Base-by-base conservation (phyloP, 2,797 vertebrate genomes). In the Leptatherina wallacei region DNA sequence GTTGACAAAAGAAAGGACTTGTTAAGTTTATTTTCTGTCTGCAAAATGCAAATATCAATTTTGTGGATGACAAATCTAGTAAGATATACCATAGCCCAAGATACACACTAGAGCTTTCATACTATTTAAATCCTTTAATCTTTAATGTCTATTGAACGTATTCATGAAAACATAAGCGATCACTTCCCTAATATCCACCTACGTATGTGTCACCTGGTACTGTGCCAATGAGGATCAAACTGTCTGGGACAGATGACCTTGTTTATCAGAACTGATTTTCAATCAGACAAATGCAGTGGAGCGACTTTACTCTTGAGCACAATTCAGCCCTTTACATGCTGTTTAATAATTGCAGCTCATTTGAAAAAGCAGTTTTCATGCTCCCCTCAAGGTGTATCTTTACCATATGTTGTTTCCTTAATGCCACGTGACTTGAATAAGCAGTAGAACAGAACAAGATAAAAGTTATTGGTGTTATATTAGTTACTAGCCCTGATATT, bases 211-310 rank as follows among this genome's bases (percentile, higher is more conserved):
- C 80, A 85, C 78, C 75, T 78, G 55, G 20, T 51, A 71, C 69
- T 5, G n/a, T n/a, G 79, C 80, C 71, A 74, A 81, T 13, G 69
- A 78, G 79, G 72, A 88, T 88, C 87, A 86, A 72, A 85, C 69
- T 74, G 86, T 84, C 83, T 88, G 59, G 63, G 82, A 63, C 75
- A 86, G 84, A 92, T 87, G 90, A 81, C 71, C 3, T 72, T 89
- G 88, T 85, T 91, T 88, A 91, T 89, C 83, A 91, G 85, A 84
- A 88, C 82, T 86, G 87, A 90, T 89, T 92, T 87, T 84, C 82
- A 91, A 90, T 91, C 87, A 91, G 82, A 70, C 79, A 84, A 86
- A 89, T 76, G 68, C 55, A 68, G 79, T 57, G 35, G 66, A 90
- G 79, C 78, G 80, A 86, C 88, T 90, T 88, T 84, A 73, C 80